Evolutionary conservation across 2,888 invertebrate genomes (phyloP).

Genomic region (Drepanosiphum platanoidis): DNA sequence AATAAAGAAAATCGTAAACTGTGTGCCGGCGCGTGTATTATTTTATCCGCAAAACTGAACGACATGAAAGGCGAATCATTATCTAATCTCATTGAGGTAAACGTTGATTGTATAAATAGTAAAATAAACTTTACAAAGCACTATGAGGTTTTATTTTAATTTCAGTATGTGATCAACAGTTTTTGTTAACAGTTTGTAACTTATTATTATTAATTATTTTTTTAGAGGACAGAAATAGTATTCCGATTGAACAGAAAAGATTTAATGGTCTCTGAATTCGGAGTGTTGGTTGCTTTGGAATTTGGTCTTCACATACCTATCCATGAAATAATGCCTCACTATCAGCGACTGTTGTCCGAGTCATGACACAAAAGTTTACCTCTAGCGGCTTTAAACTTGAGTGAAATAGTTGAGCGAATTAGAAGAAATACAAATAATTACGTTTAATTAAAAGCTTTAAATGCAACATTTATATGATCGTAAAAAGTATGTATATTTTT

Average conservation of each 20-base stretch:
- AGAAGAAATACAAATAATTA: conserved; percentile 22
- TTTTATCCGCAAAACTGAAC: conserved; percentile 95
- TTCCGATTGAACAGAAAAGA: conserved; percentile 92
- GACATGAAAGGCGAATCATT: conserved; percentile 93
- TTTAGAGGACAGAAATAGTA: conserved; percentile 87
- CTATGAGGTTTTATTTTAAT: too few species aligned
- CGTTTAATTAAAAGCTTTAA: conserved; percentile 15
- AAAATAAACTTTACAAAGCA: too few species aligned
- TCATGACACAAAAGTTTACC: conserved; percentile 74
- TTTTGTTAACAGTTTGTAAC: background rate
- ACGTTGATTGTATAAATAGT: too few species aligned
- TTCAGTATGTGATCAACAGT: too few species aligned
- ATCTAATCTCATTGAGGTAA: conserved; percentile 90
- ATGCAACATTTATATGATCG: background rate
- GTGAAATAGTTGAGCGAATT: conserved; percentile 32
- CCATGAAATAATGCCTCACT: conserved; percentile 92
- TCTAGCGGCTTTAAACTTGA: conserved; percentile 26
- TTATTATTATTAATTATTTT: conserved; percentile 57
- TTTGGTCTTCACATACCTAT: conserved; percentile 93
- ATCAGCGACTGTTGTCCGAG: conserved; percentile 91
- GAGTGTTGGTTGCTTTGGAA: conserved; percentile 92
- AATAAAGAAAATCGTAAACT: conserved; percentile 95
- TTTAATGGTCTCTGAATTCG: conserved; percentile 90
- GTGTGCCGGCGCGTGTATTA: conserved; percentile 93
- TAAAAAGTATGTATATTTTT: background rate